Evolutionary conservation across 2,888 invertebrate species (phyloP).

Genomic region (Keiferia lycopersicella): DNA sequence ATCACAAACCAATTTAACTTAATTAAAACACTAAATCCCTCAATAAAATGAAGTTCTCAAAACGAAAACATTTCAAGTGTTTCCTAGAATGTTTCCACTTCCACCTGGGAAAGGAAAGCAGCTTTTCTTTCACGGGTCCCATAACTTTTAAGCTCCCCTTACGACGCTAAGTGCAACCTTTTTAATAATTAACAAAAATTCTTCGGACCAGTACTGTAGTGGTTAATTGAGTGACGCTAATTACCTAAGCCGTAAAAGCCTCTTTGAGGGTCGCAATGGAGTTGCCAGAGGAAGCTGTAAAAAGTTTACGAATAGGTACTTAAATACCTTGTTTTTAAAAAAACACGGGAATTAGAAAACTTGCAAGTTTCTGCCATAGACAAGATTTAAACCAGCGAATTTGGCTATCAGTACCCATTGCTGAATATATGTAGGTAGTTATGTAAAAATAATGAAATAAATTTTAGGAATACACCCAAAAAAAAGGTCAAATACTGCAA

Average conservation of each 20-base stretch:
- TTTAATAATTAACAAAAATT: constrained; percentile 79
- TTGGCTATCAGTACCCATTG: too few species aligned
- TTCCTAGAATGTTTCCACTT: not conserved
- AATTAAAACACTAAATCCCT: not conserved
- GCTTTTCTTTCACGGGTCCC: not conserved
- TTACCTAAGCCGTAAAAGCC: constrained; percentile 76
- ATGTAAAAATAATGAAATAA: too few species aligned
- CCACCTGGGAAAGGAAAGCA: not conserved
- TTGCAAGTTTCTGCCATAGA: too few species aligned
- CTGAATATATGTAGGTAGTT: too few species aligned
- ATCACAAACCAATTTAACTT: too few species aligned
- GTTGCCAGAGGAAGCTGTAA: not conserved
- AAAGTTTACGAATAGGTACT: not conserved
- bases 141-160: constrained; percentile 29
- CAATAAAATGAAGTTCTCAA: not conserved
- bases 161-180: constrained; percentile 72
- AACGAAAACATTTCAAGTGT: not conserved
- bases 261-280: constrained; percentile 49
- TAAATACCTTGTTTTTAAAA: too few species aligned
- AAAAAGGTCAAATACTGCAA: too few species aligned
- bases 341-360: too few species aligned
- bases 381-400: too few species aligned
- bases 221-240: constrained; percentile 80
- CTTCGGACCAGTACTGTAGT: constrained; percentile 58
- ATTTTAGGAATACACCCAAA: too few species aligned